Percentiles rank a stretch among this genome's conserved stretches.
phyloP scores from a whole-genome alignment of 2,113 vertebrate genomes.

The Onychostoma macrolepis region DNA sequence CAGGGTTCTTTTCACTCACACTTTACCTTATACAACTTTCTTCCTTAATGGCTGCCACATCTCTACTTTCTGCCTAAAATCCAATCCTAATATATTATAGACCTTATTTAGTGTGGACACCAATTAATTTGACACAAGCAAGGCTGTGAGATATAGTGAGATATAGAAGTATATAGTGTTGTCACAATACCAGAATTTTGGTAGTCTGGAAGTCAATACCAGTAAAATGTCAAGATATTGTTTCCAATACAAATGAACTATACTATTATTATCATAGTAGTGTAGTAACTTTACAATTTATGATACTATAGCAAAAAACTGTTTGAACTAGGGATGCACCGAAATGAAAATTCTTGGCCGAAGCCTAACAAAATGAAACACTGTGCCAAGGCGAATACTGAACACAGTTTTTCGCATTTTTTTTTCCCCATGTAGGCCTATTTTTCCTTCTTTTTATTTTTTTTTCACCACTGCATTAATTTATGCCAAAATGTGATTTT shows the following conservation, averaged over 20 bases:
- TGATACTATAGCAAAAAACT: neutral
- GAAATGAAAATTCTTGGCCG: too few species aligned
- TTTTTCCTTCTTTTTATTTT: too few species aligned
- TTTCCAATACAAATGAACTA: neutral
- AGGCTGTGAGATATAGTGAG: neutral
- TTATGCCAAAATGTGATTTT: too few species aligned
- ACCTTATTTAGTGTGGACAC: neutral
- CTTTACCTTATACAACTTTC: conserved; percentile 38
- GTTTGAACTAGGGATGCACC: too few species aligned
- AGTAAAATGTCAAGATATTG: neutral
- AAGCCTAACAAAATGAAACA: too few species aligned
- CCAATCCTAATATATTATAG: neutral
- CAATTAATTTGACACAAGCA: neutral
- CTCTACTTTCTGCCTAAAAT: neutral
- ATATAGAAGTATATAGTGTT: neutral
- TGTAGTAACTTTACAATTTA: neutral
- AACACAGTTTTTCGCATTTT: too few species aligned
- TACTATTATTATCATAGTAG: neutral
- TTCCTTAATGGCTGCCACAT: conserved; percentile 60
- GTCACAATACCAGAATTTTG: neutral
- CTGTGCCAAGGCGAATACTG: too few species aligned
- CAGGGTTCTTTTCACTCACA: conserved; percentile 16
- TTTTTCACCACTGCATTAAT: too few species aligned
- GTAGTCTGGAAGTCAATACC: neutral
- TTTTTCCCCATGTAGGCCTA: too few species aligned